Conservation (phyloP, 2,888 invertebrate species). For the Auanema sp. region DNA sequence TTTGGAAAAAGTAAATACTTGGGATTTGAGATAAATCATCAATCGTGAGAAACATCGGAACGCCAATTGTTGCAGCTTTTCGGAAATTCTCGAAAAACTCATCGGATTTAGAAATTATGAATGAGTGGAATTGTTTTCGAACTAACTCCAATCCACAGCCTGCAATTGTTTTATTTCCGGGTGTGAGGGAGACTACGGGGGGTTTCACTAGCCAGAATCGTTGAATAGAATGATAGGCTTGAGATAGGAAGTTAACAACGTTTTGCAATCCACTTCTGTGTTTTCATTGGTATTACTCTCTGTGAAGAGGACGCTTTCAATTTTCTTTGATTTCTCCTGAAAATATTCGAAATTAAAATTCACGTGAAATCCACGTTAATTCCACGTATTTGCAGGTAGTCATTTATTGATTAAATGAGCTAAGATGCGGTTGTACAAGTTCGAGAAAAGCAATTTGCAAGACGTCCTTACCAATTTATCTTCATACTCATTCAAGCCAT, state of each 20-base stretch:
- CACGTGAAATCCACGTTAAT: too few species aligned
- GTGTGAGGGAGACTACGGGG: not conserved
- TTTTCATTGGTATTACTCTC: not conserved
- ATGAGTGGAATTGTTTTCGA: too few species aligned
- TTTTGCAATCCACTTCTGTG: constrained; percentile 5
- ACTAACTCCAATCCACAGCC: not conserved
- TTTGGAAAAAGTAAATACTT: too few species aligned
- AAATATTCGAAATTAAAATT: not conserved
- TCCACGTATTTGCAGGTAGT: too few species aligned
- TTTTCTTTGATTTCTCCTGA: not conserved
- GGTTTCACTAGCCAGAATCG: constrained; percentile 20
- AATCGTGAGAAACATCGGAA: not conserved
- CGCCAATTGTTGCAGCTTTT: not conserved
- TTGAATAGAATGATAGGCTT: constrained; percentile 30
- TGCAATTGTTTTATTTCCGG: not conserved
- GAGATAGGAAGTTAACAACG: constrained; percentile 20
- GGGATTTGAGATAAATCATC: too few species aligned
- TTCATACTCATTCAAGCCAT: constrained; percentile 18
- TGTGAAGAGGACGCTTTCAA: not conserved
- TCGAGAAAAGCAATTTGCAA: not conserved
- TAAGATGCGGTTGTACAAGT: too few species aligned
- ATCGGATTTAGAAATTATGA: too few species aligned
- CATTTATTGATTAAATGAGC: too few species aligned
- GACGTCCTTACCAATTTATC: not conserved
- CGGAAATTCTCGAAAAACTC: not conserved